Evolutionary conservation across 2,797 vertebrate genomes (phyloP).

Genomic region (Oceanodroma leucorhoa): DNA sequence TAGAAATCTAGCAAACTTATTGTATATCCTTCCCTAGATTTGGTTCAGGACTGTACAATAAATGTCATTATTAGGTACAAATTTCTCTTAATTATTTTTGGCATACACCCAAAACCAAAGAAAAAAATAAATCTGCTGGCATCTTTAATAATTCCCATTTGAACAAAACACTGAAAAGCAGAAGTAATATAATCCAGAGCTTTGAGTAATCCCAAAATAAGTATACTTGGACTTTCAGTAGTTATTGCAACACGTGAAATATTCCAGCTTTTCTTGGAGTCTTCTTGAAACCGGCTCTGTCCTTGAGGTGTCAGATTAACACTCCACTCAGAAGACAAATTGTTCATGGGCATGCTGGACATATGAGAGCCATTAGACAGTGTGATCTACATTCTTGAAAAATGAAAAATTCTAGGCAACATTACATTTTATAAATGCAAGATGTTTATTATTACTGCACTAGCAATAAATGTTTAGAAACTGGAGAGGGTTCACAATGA

Average conservation of each 20-base stretch:
- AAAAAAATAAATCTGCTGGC: constrained; percentile 24
- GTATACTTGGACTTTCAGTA: constrained; percentile 64
- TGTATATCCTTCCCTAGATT: neutral
- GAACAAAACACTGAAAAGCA: constrained; percentile 35
- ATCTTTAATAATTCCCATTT: constrained; percentile 65
- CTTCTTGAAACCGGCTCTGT: constrained; percentile 72
- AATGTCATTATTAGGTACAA: constrained; percentile 34
- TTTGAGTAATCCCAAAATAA: constrained; percentile 49
- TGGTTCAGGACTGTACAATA: constrained; percentile 37
- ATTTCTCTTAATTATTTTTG: constrained; percentile 58
- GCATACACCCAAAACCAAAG: neutral
- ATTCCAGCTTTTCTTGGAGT: constrained; percentile 59
- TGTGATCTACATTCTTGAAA: constrained; percentile 77
- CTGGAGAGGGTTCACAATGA: constrained; percentile 77
- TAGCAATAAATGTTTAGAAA: constrained; percentile 86
- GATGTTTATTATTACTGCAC: constrained; percentile 85
- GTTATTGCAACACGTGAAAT: constrained; percentile 66
- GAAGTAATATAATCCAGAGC: constrained; percentile 64
- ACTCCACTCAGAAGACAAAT: constrained; percentile 80
- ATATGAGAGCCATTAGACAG: constrained; percentile 81
- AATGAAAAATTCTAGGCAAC: constrained; percentile 83
- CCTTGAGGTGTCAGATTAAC: constrained; percentile 84
- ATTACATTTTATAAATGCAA: constrained; percentile 81
- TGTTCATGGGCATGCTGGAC: constrained; percentile 74
- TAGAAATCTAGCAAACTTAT: constrained; percentile 15